phyloP scores from a whole-genome alignment of 2,113 vertebrate genomes.

The human (Homo sapiens) region DNA sequence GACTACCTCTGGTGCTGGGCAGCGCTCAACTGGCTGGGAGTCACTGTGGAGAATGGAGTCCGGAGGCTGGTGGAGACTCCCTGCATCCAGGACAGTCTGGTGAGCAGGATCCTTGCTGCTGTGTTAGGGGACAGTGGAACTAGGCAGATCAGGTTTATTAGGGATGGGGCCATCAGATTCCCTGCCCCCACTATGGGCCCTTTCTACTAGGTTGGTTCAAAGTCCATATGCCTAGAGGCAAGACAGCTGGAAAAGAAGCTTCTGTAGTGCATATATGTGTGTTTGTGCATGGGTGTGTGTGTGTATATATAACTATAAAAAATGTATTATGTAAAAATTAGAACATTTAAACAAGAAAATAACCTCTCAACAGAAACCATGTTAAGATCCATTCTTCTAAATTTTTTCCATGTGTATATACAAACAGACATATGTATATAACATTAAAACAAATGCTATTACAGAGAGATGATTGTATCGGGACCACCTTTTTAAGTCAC shows the following conservation, averaged over 20 bases:
- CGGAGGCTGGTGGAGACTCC: slow-evolving; percentile 84
- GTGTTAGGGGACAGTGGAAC: not conserved
- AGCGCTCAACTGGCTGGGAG: slow-evolving; percentile 93
- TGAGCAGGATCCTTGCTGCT: slow-evolving; percentile 82
- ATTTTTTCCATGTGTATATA: not conserved
- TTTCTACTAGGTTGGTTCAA: not conserved
- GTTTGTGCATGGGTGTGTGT: too few species aligned
- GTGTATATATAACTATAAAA: not conserved
- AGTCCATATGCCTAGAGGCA: not conserved
- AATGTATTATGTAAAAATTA: not conserved
- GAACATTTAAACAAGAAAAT: not conserved
- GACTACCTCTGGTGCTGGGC: slow-evolving; percentile 96
- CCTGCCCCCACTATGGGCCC: too few species aligned
- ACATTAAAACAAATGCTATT: not conserved
- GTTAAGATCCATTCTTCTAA: not conserved
- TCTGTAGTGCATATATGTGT: not conserved
- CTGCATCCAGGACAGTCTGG: slow-evolving; percentile 82
- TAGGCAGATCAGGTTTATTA: not conserved
- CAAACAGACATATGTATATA: rapidly evolving
- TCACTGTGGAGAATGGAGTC: slow-evolving; percentile 88
- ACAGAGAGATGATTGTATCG: not conserved
- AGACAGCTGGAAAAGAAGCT: not conserved
- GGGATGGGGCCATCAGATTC: not conserved
- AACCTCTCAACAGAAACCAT: not conserved
- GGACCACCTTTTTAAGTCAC: not conserved